Percentiles rank a stretch among this genome's conserved stretches.
phyloP scores from a whole-genome alignment of 2,113 vertebrate species.

The Hippocampus mohnikei region DNA sequence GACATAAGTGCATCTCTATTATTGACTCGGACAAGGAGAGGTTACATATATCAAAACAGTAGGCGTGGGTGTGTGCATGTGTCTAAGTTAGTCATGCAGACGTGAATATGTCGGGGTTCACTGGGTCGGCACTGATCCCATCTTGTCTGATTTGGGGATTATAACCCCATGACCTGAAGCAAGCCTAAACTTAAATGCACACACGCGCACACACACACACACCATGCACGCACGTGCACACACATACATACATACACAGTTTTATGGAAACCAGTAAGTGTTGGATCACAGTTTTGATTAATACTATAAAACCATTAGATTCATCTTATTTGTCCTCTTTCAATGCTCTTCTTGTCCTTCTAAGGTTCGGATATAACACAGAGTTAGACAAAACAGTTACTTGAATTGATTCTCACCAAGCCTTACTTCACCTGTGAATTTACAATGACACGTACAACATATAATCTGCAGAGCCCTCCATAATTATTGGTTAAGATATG shows the following conservation, averaged over 20 bases:
- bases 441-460: neutral
- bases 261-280: neutral
- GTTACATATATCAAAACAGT: slow-evolving; percentile 32
- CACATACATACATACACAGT: neutral
- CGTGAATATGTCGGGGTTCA: slow-evolving; percentile 40
- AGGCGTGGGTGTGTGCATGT: neutral
- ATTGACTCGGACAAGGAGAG: slow-evolving; percentile 34
- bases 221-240: slow-evolving; percentile 3
- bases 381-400: neutral
- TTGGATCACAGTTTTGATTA: neutral
- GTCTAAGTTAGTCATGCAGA: slow-evolving; percentile 16
- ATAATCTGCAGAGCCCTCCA: neutral
- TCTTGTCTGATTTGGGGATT: slow-evolving; percentile 51
- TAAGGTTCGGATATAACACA: slow-evolving; percentile 39
- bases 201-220: slow-evolving; percentile 2
- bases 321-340: slow-evolving; percentile 48
- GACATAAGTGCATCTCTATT: slow-evolving; percentile 35
- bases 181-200: slow-evolving; percentile 5
- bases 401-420: neutral
- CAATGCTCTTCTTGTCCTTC: slow-evolving; percentile 39
- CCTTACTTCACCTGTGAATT: neutral
- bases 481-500: neutral
- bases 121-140: slow-evolving; percentile 51
- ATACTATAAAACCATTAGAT: slow-evolving; percentile 24
- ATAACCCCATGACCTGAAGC: slow-evolving; percentile 47